Evolutionary conservation across 23 tunicate species (phyloP).

Genomic region (Botrylloides violaceus): DNA sequence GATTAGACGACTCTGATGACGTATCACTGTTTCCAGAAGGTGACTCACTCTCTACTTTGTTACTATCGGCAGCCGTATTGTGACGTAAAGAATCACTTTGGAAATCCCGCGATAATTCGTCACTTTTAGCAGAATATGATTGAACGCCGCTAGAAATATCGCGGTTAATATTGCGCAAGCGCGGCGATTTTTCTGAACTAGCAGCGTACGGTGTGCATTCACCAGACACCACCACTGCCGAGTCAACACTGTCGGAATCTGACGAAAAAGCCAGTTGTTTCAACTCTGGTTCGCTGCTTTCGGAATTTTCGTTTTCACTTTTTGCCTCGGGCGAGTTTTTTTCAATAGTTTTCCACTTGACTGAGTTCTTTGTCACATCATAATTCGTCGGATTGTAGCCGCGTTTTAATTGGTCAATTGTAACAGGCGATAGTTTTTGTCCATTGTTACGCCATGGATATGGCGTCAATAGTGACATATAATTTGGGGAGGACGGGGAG

Average conservation of each 20-base stretch:
- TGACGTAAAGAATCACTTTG: too few species aligned
- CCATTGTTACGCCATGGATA: constrained; percentile 1
- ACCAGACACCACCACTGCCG: constrained; percentile 2
- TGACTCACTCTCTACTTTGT: too few species aligned
- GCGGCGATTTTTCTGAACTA: not conserved
- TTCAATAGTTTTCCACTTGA: not conserved
- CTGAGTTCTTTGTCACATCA: constrained; percentile 2
- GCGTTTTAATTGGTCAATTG: not conserved
- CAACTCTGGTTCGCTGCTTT: not conserved
- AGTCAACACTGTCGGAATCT: constrained; percentile 1
- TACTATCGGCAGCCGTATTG: too few species aligned
- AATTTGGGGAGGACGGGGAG: constrained; percentile 3
- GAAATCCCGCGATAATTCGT: too few species aligned
- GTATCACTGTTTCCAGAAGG: too few species aligned
- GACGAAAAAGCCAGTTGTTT: not conserved
- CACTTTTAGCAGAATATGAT: too few species aligned
- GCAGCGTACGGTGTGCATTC: not conserved
- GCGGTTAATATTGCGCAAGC: too few species aligned
- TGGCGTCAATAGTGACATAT: constrained; percentile 3
- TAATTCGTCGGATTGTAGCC: not conserved
- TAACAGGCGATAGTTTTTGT: not conserved
- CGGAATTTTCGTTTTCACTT: not conserved
- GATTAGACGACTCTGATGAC: too few species aligned
- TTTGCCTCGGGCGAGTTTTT: constrained; percentile 3
- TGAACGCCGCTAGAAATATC: too few species aligned